Conservation (phyloP, 2,888 invertebrate genomes). For the Eutolmus rufibarbis region DNA sequence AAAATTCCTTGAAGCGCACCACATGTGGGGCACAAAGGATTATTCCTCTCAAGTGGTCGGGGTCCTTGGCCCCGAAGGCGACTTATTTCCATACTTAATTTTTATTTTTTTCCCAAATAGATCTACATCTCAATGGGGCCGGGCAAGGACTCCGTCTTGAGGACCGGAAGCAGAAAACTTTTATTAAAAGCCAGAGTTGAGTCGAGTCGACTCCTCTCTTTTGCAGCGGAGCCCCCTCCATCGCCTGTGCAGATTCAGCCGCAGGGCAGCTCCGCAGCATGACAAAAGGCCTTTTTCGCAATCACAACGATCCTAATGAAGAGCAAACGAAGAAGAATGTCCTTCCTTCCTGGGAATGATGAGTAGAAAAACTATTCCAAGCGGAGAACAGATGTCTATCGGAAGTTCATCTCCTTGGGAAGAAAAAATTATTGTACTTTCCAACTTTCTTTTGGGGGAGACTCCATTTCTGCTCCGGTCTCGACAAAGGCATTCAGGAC, state of each 20-base stretch:
- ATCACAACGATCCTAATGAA: constrained; percentile 29
- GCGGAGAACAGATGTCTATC: constrained; percentile 13
- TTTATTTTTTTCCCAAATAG: neutral
- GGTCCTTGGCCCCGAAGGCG: neutral
- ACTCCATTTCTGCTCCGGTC: neutral
- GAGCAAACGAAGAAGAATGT: constrained; percentile 34
- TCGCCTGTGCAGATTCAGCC: neutral
- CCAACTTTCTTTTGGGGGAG: neutral
- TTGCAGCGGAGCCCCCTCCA: neutral
- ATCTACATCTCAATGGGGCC: neutral
- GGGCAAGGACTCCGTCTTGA: neutral
- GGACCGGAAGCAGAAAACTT: constrained; percentile 7
- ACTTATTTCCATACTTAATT: neutral
- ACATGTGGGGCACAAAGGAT: neutral
- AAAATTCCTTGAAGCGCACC: neutral
- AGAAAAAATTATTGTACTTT: neutral
- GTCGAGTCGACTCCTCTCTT: constrained; percentile 1
- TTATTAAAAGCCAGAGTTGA: neutral
- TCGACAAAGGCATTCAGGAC: neutral
- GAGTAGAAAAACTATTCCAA: constrained; percentile 4
- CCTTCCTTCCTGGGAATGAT: neutral
- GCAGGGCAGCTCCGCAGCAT: neutral
- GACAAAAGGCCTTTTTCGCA: constrained; percentile 7
- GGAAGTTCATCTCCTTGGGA: constrained; percentile 24
- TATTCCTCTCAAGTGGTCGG: neutral